Base-by-base conservation (phyloP, 2,888 invertebrate species). In the Brachylomia viminalis region DNA sequence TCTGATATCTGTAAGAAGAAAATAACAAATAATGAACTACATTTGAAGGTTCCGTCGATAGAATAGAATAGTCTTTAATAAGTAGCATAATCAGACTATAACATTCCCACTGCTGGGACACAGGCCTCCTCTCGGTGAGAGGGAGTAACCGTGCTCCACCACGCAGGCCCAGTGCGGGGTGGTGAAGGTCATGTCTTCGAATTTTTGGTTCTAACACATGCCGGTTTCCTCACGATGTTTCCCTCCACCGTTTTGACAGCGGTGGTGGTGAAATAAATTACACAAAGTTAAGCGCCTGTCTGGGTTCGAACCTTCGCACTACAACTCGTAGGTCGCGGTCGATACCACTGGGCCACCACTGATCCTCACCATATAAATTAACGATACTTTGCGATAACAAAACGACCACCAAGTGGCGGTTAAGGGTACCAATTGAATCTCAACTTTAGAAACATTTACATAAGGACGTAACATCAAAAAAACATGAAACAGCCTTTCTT, bases 1-100 rank as follows among this genome's bases (percentile, higher is more conserved):
- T 98, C 98, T 1, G 97, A 94, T 87, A 97, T 96, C 97, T 97
- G 86, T 0, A 27, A 68, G 56, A 56, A 56, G 3, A 27, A 69
- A 20, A 52, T 15, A 10, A 13, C 8, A 23, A 17, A 49, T n/a
- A 38, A 47, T 27, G 3, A 47, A 75, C 13, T 20, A n/a, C 3
- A 49, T 38, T 67, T 33, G 4, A 54, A 54, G 38, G n/a, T 54
- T 17, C n/a, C 2, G 33, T 54, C 6, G n/a, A 52, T 33, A 47
- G 30, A 66, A 66, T 15, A 30, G 4, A 42, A 17, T 30, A 47
- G 0, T 13, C 4, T 45, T 4, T 7, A 65, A 20, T 20, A 45
- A 20, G 11, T 42, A 17, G n/a, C n/a, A n/a, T 54, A 13, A n/a
- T 13, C 13, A 13, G 15, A 6, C 54, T 13, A 54, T n/a, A 56